These are phyloP conservation scores for Peromyscus maniculatus DNA, from an alignment of 2,113 vertebrate species.

Conservation along the genomic window DNA sequence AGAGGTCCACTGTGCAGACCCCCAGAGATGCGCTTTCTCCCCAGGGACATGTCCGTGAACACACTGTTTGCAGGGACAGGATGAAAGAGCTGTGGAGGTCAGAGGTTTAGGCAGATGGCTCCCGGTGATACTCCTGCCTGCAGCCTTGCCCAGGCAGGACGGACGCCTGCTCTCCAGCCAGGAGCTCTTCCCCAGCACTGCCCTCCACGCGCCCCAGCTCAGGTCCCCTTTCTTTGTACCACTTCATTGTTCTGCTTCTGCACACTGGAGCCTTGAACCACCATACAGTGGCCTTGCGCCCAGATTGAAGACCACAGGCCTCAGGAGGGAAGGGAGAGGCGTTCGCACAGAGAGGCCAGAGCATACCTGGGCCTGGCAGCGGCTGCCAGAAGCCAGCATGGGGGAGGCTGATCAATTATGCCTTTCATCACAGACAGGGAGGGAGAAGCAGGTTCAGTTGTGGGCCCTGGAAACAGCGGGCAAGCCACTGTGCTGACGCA, in stretches of 20 bases:
- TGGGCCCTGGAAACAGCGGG: not conserved
- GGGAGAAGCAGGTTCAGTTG: not conserved
- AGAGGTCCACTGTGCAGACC: not conserved
- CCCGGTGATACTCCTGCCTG: not conserved
- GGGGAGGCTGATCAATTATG: not conserved
- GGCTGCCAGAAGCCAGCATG: not conserved
- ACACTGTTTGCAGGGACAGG: not conserved
- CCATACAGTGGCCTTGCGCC: not conserved
- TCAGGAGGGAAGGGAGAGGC: not conserved
- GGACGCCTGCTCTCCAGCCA: not conserved
- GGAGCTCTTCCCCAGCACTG: not conserved
- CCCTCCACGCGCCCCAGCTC: not conserved
- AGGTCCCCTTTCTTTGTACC: not conserved
- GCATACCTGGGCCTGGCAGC: not conserved
- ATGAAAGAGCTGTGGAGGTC: not conserved
- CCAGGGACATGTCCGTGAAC: not conserved
- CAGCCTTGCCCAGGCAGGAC: not conserved
- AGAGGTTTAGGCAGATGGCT: not conserved
- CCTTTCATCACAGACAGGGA: not conserved
- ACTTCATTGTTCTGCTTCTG: not conserved
- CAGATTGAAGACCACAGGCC: not conserved
- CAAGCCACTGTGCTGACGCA: constrained; percentile 21
- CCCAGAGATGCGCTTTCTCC: not conserved
- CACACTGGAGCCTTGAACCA: not conserved
- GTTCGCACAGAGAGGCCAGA: not conserved